Percentiles rank a stretch among this genome's conserved stretches.
Conservation (phyloP, 1,140 invertebrate species). For the Wiebesia pumilae region DNA sequence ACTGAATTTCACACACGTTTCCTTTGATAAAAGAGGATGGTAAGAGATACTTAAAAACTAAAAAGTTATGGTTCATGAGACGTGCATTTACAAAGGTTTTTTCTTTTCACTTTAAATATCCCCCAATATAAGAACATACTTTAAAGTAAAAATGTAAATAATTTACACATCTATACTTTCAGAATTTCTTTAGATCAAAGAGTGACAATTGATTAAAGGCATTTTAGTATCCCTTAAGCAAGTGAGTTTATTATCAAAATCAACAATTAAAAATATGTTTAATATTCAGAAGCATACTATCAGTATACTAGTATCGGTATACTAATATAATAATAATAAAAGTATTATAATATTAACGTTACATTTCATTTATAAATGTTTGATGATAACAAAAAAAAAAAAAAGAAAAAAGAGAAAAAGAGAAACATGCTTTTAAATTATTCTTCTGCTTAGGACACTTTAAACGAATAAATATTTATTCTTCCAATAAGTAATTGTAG, state of each 20-base stretch:
- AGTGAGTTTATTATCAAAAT: no score
- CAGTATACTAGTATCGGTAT: no score
- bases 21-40: slow-evolving; percentile 37
- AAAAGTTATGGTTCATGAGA: slow-evolving; percentile 34
- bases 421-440: no score
- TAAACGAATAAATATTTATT: no score
- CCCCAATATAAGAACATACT: neutral
- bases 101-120: slow-evolving; percentile 31
- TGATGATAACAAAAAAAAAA: no score
- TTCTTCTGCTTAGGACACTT: no score
- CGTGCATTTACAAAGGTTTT: slow-evolving; percentile 27
- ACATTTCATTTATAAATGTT: no score
- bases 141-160: slow-evolving; percentile 34
- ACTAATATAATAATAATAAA: no score
- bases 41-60: slow-evolving; percentile 27
- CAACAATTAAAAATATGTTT: no score
- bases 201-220: neutral
- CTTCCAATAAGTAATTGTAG: no score
- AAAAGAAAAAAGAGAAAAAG: no score
- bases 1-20: slow-evolving; percentile 40
- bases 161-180: slow-evolving; percentile 22
- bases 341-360: no score
- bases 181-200: neutral
- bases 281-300: neutral
- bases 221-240: neutral